Evolutionary conservation across 1,140 invertebrate genomes (phyloP), one percentile per base, ranked within the genome.

Genomic region (Monomorium pharaonis): DNA sequence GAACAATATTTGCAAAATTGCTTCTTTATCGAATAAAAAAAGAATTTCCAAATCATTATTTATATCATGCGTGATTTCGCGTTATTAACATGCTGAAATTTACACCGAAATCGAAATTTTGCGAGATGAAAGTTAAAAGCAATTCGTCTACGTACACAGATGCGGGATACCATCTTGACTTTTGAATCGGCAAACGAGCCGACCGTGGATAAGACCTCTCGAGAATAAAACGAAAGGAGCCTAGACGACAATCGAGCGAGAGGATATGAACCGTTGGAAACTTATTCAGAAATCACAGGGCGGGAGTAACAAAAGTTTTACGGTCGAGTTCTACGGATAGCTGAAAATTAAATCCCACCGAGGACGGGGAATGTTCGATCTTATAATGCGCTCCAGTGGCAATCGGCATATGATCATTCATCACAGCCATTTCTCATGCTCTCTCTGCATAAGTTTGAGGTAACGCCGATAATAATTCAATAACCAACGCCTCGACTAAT

Each of bases 141-240:
- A 30, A 86, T 60, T 42, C 30, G 69, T 51, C 83, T 89, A 51
- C n/a, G n/a, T n/a, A n/a, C 69, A 65, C 65, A 88, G 78, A 76
- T 24, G 54, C 74, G 60, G 42, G 76, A 47, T 85, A 70, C 24
- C 47, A 47, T 49, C 58, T 84, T 78, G 67, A 30, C 85, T 78
- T 54, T 87, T 85, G 88, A 90, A 89, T 90, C 60, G 44, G 69
- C 84, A 87, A 90, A 90, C 85, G 88, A 56, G 67, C 75, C 77
- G 51, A 30, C 65, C 84, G 51, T 83, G 54, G 72, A 84, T 89
- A 89, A 87, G 80, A 81, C 24, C 60, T 44, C 74, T 90, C 30
- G 80, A 80, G 78, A 81, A 90, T 90, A 76, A 89, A 87, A 89
- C 85, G 85, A 76, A 89, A 87, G 30, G 80, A 76, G 54, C 69